Percentiles rank a stretch among this genome's conserved stretches.
Evolutionary conservation across 2,113 vertebrate species (phyloP).

Genomic region (Eurypyga helias): DNA sequence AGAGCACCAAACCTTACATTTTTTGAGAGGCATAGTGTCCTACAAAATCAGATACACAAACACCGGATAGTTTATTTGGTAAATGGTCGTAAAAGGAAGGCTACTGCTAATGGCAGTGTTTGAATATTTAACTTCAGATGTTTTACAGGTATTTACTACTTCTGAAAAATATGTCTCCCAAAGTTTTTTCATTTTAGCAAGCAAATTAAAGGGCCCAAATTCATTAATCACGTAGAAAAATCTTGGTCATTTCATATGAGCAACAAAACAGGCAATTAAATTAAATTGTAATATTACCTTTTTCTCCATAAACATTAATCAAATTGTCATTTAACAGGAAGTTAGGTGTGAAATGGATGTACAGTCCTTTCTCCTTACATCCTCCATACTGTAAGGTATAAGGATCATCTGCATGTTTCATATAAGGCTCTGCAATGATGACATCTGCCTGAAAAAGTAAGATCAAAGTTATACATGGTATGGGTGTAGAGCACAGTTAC

Average conservation of each 20-base stretch:
- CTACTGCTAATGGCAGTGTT: neutral
- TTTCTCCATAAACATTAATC: slow-evolving; percentile 46
- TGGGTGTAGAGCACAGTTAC: neutral
- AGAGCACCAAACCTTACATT: neutral
- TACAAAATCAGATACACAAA: neutral
- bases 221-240: neutral
- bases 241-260: neutral
- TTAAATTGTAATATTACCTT: slow-evolving; percentile 56
- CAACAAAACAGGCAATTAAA: neutral
- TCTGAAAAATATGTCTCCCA: neutral
- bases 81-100: neutral
- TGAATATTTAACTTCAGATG: neutral
- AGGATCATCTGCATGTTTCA: slow-evolving; percentile 62
- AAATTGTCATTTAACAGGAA: slow-evolving; percentile 63
- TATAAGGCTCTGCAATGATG: slow-evolving; percentile 59
- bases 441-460: slow-evolving; percentile 70
- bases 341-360: slow-evolving; percentile 78
- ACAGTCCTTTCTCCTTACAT: slow-evolving; percentile 68
- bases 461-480: neutral
- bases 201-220: neutral
- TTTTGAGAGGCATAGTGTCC: neutral
- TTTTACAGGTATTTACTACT: neutral
- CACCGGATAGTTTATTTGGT: neutral
- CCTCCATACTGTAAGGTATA: slow-evolving; percentile 73
- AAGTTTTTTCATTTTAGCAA: neutral